Conservation (phyloP, 2,888 invertebrate species). For the Sinopyrophorus schimmeli region DNA sequence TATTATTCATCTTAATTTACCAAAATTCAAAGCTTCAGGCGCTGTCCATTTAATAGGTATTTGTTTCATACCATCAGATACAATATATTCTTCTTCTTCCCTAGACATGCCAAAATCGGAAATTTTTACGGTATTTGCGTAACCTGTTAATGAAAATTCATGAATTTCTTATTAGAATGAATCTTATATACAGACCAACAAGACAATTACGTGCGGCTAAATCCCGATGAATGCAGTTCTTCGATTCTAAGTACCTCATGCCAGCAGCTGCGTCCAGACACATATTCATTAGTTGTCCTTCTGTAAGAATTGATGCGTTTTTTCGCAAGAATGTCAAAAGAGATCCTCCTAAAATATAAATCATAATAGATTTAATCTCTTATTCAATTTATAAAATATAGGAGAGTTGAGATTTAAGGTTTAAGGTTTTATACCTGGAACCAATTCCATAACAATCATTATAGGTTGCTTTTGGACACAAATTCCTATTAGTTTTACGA, state of each 20-base stretch:
- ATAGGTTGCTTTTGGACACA: constrained; percentile 98
- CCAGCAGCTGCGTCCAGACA: constrained; percentile 92
- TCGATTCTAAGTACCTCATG: constrained; percentile 94
- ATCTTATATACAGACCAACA: constrained; percentile 61
- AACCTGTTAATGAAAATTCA: constrained; percentile 59
- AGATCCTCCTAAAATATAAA: constrained; percentile 74
- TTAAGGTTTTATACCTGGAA: constrained; percentile 65
- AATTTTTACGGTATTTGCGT: constrained; percentile 89
- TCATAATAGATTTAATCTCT: no score
- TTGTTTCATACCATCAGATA: constrained; percentile 97
- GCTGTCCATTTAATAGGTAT: constrained; percentile 99
- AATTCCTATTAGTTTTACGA: constrained; percentile 94
- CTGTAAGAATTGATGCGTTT: constrained; percentile 67
- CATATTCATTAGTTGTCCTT: constrained; percentile 76
- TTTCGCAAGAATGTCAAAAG: constrained; percentile 85
- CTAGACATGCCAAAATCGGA: constrained; percentile 98
- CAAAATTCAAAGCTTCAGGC: constrained; percentile 94
- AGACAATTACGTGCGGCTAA: constrained; percentile 94
- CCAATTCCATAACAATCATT: constrained; percentile 99
- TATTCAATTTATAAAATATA: constrained; percentile 2
- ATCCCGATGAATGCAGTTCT: constrained; percentile 95
- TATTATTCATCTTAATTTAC: constrained; percentile 55
- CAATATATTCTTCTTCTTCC: constrained; percentile 95
- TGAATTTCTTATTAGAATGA: background rate
- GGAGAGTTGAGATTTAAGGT: constrained; percentile 16